Percentiles rank a stretch among this genome's conserved stretches.
Evolutionary conservation across 2,797 vertebrate species (phyloP).

Genomic region (Octomys mimax): DNA sequence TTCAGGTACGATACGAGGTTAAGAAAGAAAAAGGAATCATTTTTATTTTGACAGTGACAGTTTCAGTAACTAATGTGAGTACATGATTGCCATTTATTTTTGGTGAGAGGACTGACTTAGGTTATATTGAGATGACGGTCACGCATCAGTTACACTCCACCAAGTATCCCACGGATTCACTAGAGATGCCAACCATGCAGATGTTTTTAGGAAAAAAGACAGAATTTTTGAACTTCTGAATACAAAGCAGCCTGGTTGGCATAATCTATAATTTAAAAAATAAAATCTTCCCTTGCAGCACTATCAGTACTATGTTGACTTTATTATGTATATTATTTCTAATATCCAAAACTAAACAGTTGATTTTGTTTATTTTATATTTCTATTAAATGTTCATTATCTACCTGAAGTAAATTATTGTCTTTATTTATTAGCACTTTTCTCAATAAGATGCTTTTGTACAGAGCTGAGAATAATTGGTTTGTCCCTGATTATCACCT

Average conservation of each 20-base stretch:
- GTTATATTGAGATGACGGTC: constrained; percentile 34
- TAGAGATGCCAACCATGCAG: constrained; percentile 62
- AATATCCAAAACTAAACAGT: constrained; percentile 84
- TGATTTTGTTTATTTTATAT: constrained; percentile 88
- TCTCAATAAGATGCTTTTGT: not conserved
- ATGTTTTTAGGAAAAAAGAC: constrained; percentile 65
- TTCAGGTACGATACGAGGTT: not conserved
- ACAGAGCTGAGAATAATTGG: not conserved
- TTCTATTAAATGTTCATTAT: constrained; percentile 86
- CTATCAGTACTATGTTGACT: constrained; percentile 76
- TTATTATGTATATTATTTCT: constrained; percentile 86
- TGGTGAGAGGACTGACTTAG: constrained; percentile 42
- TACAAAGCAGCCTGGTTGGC: constrained; percentile 61
- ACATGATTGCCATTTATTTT: constrained; percentile 24
- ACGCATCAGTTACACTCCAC: constrained; percentile 39
- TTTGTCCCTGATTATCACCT: not conserved
- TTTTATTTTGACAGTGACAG: constrained; percentile 44
- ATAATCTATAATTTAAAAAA: constrained; percentile 74
- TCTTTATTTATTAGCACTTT: constrained; percentile 67
- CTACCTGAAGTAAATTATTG: constrained; percentile 59
- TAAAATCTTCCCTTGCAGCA: constrained; percentile 76
- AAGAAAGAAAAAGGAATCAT: constrained; percentile 5
- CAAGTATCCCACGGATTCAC: constrained; percentile 55
- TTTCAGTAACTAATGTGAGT: constrained; percentile 37
- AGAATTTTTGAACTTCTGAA: constrained; percentile 28